Conservation (phyloP, 2,113 vertebrate species). For the Catharus bicknelli region DNA sequence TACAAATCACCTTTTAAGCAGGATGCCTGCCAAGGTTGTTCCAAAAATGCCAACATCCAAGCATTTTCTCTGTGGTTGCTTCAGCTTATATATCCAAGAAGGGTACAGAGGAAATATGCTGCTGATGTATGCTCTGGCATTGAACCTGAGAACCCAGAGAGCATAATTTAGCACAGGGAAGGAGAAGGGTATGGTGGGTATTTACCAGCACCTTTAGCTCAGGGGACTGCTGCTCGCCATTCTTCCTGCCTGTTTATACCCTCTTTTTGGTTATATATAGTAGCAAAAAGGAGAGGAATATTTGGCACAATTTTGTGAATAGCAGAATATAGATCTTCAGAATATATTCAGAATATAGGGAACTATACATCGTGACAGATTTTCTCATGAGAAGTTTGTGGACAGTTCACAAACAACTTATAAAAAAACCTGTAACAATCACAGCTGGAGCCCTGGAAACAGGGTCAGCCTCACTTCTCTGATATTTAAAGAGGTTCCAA, state of each 20-base stretch:
- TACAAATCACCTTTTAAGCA: conserved; percentile 49
- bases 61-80: background rate
- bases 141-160: background rate
- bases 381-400: background rate
- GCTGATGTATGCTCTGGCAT: background rate
- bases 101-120: background rate
- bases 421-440: background rate
- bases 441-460: background rate
- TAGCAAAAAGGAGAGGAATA: background rate
- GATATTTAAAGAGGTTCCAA: background rate
- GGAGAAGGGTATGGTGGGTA: background rate
- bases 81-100: background rate
- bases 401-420: background rate
- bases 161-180: background rate
- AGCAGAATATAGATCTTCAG: background rate
- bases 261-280: background rate
- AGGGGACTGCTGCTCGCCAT: background rate
- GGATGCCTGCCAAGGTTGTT: conserved; percentile 35
- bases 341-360: background rate
- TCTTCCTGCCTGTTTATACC: background rate
- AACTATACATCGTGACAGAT: background rate
- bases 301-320: background rate
- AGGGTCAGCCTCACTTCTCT: background rate
- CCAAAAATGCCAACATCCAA: conserved; percentile 32
- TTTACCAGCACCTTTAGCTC: background rate